Evolutionary conservation across 2,113 vertebrate genomes (phyloP).

Genomic region (Peromyscus maniculatus): DNA sequence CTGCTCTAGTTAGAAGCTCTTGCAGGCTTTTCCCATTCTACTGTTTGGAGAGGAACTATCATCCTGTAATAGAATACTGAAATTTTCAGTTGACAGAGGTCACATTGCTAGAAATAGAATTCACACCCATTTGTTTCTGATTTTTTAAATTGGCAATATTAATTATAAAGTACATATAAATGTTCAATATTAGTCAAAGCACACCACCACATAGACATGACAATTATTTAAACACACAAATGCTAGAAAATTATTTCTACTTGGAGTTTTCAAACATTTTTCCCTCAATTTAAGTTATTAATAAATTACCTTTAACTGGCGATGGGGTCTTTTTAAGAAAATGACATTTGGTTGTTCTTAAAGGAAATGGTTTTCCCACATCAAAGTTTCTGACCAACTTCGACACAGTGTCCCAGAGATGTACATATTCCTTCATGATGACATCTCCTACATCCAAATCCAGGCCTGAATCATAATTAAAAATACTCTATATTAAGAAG

Average conservation of each 20-base stretch:
- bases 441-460: conserved; percentile 71
- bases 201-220: not conserved
- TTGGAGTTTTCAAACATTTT: not conserved
- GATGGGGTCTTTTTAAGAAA: conserved; percentile 71
- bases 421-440: conserved; percentile 78
- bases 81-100: not conserved
- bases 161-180: not conserved
- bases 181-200: not conserved
- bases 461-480: conserved; percentile 55
- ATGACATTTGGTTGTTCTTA: conserved; percentile 72
- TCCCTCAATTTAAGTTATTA: conserved; percentile 9
- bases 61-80: not conserved
- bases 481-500: not conserved
- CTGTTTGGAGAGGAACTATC: not conserved
- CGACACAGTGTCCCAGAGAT: conserved; percentile 79
- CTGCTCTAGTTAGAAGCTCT: not conserved
- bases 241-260: not conserved
- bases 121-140: not conserved
- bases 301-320: conserved; percentile 73
- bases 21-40: not conserved
- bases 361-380: conserved; percentile 76
- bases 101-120: not conserved
- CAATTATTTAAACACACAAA: not conserved
- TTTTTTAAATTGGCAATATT: not conserved
- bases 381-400: conserved; percentile 68